A percentile compares a stretch with the other conserved stretches of the same genome.
Evolutionary conservation across 1,140 invertebrate genomes (phyloP).

Genomic region (Temnothorax nylanderi): DNA sequence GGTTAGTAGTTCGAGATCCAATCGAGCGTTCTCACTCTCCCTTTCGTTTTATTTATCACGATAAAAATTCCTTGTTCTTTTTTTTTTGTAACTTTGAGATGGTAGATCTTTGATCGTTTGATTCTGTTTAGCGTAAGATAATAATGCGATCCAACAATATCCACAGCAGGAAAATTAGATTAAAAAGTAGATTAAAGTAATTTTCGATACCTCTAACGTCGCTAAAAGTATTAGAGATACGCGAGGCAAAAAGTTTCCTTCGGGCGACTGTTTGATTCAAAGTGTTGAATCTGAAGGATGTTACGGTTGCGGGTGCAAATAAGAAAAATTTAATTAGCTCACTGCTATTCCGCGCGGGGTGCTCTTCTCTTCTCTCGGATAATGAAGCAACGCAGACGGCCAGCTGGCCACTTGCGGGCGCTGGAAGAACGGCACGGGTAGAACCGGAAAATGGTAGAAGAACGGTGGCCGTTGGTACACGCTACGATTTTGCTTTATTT

Average conservation of each 20-base stretch:
- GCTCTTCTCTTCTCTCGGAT: conserved; percentile 55
- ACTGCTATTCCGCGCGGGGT: conserved; percentile 52
- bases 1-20: conserved; percentile 44
- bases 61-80: conserved; percentile 3
- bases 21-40: conserved; percentile 25
- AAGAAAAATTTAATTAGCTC: conserved; percentile 72
- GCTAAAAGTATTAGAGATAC: not conserved
- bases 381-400: conserved; percentile 66
- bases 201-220: not conserved
- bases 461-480: conserved; percentile 37
- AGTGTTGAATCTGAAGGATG: conserved; percentile 27
- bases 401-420: conserved; percentile 62
- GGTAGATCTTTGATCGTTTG: conserved; percentile 17
- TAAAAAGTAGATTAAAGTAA: not conserved
- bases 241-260: not conserved
- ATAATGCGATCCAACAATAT: not conserved
- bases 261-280: not conserved
- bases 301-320: conserved; percentile 26
- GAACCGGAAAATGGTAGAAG: conserved; percentile 39
- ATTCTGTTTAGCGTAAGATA: not conserved
- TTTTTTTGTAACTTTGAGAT: conserved; percentile 3
- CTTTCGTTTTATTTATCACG: conserved; percentile 44
- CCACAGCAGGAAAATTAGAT: not conserved
- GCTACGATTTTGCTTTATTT: conserved; percentile 61
- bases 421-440: conserved; percentile 22